Base-by-base conservation (phyloP, 2,797 vertebrate species). In the Alfaro cultratus region DNA sequence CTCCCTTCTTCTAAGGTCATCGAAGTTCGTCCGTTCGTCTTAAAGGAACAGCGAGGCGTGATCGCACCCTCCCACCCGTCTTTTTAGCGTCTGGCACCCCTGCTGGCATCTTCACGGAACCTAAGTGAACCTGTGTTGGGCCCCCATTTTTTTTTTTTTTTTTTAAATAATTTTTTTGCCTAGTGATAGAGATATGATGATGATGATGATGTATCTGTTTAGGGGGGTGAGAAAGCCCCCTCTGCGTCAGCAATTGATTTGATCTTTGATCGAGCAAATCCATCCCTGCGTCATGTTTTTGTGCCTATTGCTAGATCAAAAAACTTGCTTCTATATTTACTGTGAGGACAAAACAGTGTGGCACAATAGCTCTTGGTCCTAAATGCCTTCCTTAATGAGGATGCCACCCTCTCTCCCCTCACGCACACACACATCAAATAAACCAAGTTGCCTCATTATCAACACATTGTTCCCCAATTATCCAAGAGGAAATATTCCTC, bases 71-170 rank as follows among this genome's bases (percentile, higher is more conserved):
- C 87, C 80, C 81, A 60, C 86, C 82, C 1, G 21, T 26, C 90
- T 87, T 81, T 83, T 72, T n/a, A 43, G 79, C 89, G 87, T 92
- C 88, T 90, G 72, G 87, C 89, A 87, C 86, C 87, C 92, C 92
- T 89, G 91, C 92, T 91, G 89, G 60, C 88, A 80, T 88, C 86
- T 47, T 83, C 21, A 7, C 80, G 88, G 88, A 88, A 92, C 89
- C 75, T 86, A 34, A 6, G 84, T 91, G 81, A 93, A 88, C 89
- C 86, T 73, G 82, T 47, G 0, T 79, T 76, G 23, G 5, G 3
- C 9, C 55, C 31, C 29, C 34, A 18, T 34, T 34, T 16, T 51
- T 7, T 49, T 18, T 1, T 18, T 46, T 46, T 15, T 26, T 10
- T n/a, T 60, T 13, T 45, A 11, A 2, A 2, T 0, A 2, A 12